Evolutionary conservation across 2,888 invertebrate genomes (phyloP).

Genomic region (Lochmaea capreae): DNA sequence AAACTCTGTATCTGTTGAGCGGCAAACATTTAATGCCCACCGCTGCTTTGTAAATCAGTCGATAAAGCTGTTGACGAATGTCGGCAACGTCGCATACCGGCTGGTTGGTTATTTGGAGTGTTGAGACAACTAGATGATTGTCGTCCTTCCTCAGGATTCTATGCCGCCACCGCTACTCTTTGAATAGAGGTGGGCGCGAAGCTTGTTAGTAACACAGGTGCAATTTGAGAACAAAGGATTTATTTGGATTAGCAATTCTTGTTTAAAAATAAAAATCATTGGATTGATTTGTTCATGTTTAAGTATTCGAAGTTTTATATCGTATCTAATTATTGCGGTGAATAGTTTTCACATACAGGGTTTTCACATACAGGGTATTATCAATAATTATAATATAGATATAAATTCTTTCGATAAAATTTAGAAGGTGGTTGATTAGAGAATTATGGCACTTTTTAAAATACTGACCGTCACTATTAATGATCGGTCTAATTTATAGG

Average conservation of each 20-base stretch:
- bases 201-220: not conserved
- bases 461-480: too few relatives aligned
- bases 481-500: too few relatives aligned
- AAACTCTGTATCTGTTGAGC: conserved; percentile 25
- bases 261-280: not conserved
- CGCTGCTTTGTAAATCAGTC: conserved; percentile 32
- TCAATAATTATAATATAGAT: too few relatives aligned
- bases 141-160: conserved; percentile 35
- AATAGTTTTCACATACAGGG: too few relatives aligned
- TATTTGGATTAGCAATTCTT: not conserved
- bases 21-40: conserved; percentile 26
- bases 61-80: conserved; percentile 32
- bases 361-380: too few relatives aligned
- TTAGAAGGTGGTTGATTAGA: too few relatives aligned
- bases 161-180: conserved; percentile 17
- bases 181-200: conserved; percentile 12
- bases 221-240: not conserved
- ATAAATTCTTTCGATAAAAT: too few relatives aligned
- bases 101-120: conserved; percentile 38
- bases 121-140: conserved; percentile 33
- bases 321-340: too few relatives aligned
- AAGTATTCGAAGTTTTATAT: not conserved
- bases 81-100: conserved; percentile 36
- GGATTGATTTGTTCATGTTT: not conserved
- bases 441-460: too few relatives aligned